phyloP scores from a whole-genome alignment of 2,888 invertebrate species.

The Acronicta alni region DNA sequence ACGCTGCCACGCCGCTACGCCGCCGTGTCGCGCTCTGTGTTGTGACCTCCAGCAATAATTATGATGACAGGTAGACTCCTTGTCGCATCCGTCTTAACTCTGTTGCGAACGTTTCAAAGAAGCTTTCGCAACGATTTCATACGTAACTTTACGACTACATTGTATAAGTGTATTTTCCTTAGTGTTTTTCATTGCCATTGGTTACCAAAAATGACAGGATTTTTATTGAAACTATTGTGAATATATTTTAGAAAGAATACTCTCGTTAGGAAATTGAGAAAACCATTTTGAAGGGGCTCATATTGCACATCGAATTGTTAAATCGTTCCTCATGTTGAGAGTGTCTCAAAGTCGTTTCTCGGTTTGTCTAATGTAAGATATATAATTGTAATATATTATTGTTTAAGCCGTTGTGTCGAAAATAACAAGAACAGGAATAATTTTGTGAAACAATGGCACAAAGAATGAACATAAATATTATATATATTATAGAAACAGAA shows the following conservation, averaged over 20 bases:
- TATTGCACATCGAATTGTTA: constrained; percentile 88
- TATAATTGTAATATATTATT: constrained; percentile 88
- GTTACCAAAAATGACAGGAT: constrained; percentile 90
- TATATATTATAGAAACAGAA: constrained; percentile 89
- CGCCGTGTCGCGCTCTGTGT: constrained; percentile 55
- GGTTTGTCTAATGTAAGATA: constrained; percentile 84
- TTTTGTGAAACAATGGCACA: constrained; percentile 90
- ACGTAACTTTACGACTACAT: constrained; percentile 83
- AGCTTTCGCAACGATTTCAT: constrained; percentile 73
- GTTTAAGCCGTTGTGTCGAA: constrained; percentile 89
- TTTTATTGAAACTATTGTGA: constrained; percentile 86
- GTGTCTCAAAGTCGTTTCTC: constrained; percentile 82
- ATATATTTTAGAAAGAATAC: constrained; percentile 85
- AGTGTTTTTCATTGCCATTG: constrained; percentile 87
- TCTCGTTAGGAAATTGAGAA: constrained; percentile 81
- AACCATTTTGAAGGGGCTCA: constrained; percentile 78
- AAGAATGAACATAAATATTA: constrained; percentile 89
- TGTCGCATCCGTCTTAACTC: constrained; percentile 75
- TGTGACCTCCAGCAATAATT: constrained; percentile 85
- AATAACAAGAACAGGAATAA: constrained; percentile 89
- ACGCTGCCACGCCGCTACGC: constrained; percentile 16
- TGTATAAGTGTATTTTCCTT: constrained; percentile 80
- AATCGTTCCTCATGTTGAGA: constrained; percentile 81
- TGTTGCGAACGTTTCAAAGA: constrained; percentile 79
- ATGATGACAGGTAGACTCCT: constrained; percentile 65